Conservation (phyloP, 2,888 invertebrate genomes). For the Cheilosia urbana region DNA sequence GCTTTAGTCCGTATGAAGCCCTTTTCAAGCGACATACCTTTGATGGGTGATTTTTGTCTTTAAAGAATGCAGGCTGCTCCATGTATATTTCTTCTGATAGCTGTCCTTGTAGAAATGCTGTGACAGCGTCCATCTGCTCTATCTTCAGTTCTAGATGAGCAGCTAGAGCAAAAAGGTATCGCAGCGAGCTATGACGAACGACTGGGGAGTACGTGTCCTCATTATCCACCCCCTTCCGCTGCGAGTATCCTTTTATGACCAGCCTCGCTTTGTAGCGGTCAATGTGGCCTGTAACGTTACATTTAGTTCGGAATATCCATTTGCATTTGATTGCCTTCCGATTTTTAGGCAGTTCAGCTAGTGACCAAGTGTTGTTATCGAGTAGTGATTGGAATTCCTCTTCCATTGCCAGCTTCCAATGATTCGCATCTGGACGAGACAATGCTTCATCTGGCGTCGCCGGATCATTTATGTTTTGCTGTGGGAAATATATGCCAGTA, state of each 20-base stretch:
- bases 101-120: constrained; percentile 43
- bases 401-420: background rate
- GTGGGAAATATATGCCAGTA: too few species aligned
- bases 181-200: constrained; percentile 49
- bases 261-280: background rate
- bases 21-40: constrained; percentile 37
- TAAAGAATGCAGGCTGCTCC: constrained; percentile 37
- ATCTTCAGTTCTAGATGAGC: constrained; percentile 35
- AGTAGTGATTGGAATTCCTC: background rate
- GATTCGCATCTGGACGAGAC: background rate
- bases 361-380: background rate
- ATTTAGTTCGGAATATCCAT: too few species aligned
- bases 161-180: constrained; percentile 58
- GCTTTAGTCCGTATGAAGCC: constrained; percentile 46
- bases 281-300: too few species aligned
- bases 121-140: constrained; percentile 38
- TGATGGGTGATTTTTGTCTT: constrained; percentile 4
- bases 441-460: background rate
- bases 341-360: background rate
- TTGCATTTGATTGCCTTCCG: background rate
- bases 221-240: background rate
- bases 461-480: too few species aligned
- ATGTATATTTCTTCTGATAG: constrained; percentile 30
- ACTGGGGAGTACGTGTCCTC: constrained; percentile 1
- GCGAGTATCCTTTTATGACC: background rate